Base-by-base conservation (phyloP, 1,140 invertebrate genomes). In the Lasaia peninsularis region DNA sequence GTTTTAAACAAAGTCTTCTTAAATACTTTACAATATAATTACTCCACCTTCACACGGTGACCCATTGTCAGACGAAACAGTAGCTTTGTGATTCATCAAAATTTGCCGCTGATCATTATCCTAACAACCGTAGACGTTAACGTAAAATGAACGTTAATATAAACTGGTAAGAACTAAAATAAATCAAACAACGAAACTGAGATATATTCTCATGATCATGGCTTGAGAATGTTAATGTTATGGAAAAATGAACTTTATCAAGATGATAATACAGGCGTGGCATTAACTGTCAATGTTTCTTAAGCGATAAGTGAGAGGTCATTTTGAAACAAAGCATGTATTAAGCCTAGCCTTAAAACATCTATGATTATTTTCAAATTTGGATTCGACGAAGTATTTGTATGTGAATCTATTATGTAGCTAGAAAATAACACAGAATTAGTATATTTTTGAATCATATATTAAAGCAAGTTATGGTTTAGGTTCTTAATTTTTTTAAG, bases 281-380 rank as follows among this genome's bases (percentile, higher is more conserved):
- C 18, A 54, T 40, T 35, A 55, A 44, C 40, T 55, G 59, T 37
- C 52, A 35, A 44, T 44, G 44, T 50, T 51, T 55, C 52, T 55
- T 35, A 55, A 37, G 52, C 50, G 52, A 16, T 55, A 49, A 58
- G 62, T 64, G 65, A 73, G 67, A 63, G 71, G 67, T 70, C 63
- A 70, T 73, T 73, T 61, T 62, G 70, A 52, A 73, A 73, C 24
- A 72, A 73, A 73, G 71, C 37, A 44, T 44, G 37, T 44, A 44
- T 44, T 44, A 44, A 44, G 37, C 37, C 37, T 44, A 44, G 37
- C 37, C 37, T 44, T 44, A 44, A 44, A 44, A 44, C 16, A 44
- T 44, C 37, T 44, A 44, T 20, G 37, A 44, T 44, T 44, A 44
- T 44, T 44, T 44, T 44, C 37, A 10, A 44, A 44, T 44, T 44